These are phyloP conservation scores for Thomomys bottae DNA, from an alignment of 2,113 vertebrate genomes.

Conservation along the genomic window DNA sequence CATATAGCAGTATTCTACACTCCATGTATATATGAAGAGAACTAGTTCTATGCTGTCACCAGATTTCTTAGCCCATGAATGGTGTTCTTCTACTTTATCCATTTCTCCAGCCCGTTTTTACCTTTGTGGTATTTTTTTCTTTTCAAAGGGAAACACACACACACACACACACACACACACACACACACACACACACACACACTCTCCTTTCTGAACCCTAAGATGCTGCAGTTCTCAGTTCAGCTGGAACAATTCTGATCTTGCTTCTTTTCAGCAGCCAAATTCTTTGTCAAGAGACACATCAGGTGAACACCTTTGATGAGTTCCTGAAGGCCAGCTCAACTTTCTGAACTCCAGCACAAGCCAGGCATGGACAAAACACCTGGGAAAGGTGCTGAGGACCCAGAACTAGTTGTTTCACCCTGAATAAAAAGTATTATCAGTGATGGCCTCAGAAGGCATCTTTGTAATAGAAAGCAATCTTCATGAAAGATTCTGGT, in stretches of 20 bases:
- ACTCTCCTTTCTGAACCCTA: neutral
- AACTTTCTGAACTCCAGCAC: neutral
- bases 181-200: neutral
- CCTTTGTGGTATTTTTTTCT: neutral
- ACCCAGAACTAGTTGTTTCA: neutral
- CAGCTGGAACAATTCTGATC: neutral
- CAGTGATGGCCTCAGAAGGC: neutral
- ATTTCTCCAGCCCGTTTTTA: neutral
- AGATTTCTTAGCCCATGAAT: too few species aligned
- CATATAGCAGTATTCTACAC: neutral
- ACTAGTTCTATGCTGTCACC: neutral
- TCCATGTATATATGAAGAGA: neutral
- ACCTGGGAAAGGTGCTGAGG: neutral
- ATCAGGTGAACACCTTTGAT: neutral
- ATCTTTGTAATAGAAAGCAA: conserved; percentile 8
- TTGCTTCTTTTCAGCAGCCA: neutral
- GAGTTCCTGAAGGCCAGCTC: neutral
- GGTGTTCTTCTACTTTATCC: too few species aligned
- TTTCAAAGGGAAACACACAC: neutral
- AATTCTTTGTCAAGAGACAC: neutral
- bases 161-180: neutral
- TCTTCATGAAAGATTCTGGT: neutral
- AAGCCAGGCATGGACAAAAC: neutral
- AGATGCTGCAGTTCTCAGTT: neutral
- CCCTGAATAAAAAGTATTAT: neutral